A percentile compares a stretch with the other conserved stretches of the same genome.
These are phyloP conservation scores for Aphrophora alni DNA, from an alignment of 2,888 invertebrate genomes.

Conservation along the genomic window DNA sequence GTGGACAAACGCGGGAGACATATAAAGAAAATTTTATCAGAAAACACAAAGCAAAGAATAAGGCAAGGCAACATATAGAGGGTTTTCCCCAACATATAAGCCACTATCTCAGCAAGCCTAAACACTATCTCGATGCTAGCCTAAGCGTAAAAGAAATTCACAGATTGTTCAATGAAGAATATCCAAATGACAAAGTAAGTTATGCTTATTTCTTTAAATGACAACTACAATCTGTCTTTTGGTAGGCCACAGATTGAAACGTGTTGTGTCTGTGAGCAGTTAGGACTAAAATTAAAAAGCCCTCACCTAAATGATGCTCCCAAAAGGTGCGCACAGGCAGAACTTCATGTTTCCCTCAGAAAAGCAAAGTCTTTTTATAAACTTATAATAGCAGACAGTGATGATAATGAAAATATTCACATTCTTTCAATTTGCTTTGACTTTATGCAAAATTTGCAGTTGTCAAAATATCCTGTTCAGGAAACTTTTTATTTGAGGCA, in stretches of 20 bases:
- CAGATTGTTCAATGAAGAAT: slow-evolving; percentile 24
- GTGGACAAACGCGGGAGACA: neutral
- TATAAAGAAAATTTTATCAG: slow-evolving; percentile 8
- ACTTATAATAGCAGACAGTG: slow-evolving; percentile 43
- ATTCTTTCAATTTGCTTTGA: slow-evolving; percentile 50
- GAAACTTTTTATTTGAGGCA: slow-evolving; percentile 10
- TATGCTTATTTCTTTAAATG: slow-evolving; percentile 44
- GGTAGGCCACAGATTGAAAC: slow-evolving; percentile 42
- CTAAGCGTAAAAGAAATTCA: slow-evolving; percentile 23
- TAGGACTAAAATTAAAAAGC: slow-evolving; percentile 41
- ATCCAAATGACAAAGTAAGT: slow-evolving; percentile 18
- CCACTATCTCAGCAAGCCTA: slow-evolving; percentile 20
- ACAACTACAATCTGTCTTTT: slow-evolving; percentile 44
- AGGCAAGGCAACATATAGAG: slow-evolving; percentile 17
- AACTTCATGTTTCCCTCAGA: slow-evolving; percentile 47
- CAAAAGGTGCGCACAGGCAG: slow-evolving; percentile 48
- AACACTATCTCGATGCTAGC: slow-evolving; percentile 18
- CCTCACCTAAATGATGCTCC: slow-evolving; percentile 43
- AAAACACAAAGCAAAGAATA: neutral
- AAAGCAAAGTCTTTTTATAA: slow-evolving; percentile 48
- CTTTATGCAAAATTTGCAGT: slow-evolving; percentile 49
- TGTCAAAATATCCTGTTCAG: slow-evolving; percentile 38
- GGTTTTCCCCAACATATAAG: slow-evolving; percentile 15
- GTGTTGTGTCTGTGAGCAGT: slow-evolving; percentile 40
- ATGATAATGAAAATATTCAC: slow-evolving; percentile 44